Percentiles rank a stretch among this genome's conserved stretches.
Evolutionary conservation across 2,797 vertebrate species (phyloP).

Genomic region (Lepidocolaptes lacrymiger): DNA sequence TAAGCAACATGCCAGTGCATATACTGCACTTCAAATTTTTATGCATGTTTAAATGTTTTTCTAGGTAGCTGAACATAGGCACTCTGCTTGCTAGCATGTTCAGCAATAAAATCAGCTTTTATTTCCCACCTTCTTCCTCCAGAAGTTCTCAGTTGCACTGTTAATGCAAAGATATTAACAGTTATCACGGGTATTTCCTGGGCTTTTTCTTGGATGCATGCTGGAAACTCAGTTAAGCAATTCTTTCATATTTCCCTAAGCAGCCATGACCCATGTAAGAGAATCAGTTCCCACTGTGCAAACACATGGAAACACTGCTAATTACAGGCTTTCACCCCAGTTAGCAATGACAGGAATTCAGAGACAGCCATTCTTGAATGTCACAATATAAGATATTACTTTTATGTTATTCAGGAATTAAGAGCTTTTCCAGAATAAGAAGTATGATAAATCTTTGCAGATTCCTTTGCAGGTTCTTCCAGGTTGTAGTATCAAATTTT

Average conservation of each 20-base stretch:
- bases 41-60: background rate
- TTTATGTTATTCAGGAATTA: conserved; percentile 21
- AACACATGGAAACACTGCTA: conserved; percentile 12
- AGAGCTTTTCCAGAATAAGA: background rate
- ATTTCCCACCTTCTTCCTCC: background rate
- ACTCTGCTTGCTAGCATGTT: background rate
- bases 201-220: background rate
- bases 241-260: conserved; percentile 5
- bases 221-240: background rate
- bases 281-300: conserved; percentile 16
- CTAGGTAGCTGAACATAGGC: background rate
- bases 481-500: background rate
- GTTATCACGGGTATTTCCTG: background rate
- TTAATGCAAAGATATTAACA: background rate
- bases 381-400: background rate
- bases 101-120: background rate
- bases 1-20: background rate
- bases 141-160: background rate
- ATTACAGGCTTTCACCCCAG: conserved; percentile 14
- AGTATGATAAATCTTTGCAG: background rate
- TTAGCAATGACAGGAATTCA: background rate
- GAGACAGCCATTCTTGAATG: background rate
- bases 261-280: background rate
- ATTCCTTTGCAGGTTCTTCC: background rate
- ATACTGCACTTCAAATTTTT: background rate